Evolutionary conservation across 2,797 vertebrate species (phyloP), one percentile per base, ranked within the genome.

Genomic region (Danionella dracula): DNA sequence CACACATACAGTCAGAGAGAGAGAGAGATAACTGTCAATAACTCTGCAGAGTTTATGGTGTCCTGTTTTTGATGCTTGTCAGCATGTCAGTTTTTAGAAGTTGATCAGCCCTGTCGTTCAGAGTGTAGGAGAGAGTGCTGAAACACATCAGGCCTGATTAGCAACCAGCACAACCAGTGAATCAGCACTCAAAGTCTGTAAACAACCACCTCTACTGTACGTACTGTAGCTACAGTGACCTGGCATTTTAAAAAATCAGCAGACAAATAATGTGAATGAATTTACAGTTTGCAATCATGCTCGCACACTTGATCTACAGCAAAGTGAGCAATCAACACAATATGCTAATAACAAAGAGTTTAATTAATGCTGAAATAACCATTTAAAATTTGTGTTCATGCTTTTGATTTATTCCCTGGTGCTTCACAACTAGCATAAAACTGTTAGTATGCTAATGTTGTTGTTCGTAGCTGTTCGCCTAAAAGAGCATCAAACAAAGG

Each of bases 391-490:
- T n/a, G 53, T 56, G 53, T 23, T 7, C 12, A 17, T 20, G 16
- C 13, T 15, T 77, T 80, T 49, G 46, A 35, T n/a, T 50, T 35
- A 5, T 62, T 68, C 83, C 81, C 85, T 85, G 76, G 65, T 44
- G 58, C 70, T 77, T 62, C 72, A 70, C 59, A 45, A 38, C 35
- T 46, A 12, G 54, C 68, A 62, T 63, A 70, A 53, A 71, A 56
- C 48, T 56, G 58, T 57, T 67, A 79, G 69, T 53, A 71, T 72
- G 73, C 79, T 84, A 84, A 87, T 88, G 79, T 84, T 75, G 64
- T 71, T 66, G 68, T 87, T 81, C 75, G 76, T 77, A 74, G 82
- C 81, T 84, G 79, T 83, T 87, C 86, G 83, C 86, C 82, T 86
- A 82, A 79, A 79, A 66, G 31, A 35, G 37, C 54, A 65, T 17